Conservation (phyloP, 2,797 vertebrate species). For the Bradypodion ventrale region DNA sequence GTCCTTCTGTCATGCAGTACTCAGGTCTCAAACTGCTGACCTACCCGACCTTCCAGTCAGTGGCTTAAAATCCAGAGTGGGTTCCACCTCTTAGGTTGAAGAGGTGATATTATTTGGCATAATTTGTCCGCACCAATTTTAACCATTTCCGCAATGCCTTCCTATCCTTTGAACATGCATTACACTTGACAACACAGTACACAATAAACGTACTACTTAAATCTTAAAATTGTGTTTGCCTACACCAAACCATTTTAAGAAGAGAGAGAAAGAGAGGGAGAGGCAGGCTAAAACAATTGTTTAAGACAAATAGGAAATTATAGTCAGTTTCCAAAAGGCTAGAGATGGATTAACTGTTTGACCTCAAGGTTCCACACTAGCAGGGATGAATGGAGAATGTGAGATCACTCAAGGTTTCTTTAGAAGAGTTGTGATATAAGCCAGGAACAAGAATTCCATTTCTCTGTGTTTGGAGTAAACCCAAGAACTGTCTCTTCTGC, state of each 20-base stretch:
- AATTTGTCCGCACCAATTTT: neutral
- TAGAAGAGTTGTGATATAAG: slow-evolving; percentile 39
- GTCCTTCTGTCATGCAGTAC: too few relatives aligned
- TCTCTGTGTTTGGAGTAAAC: slow-evolving; percentile 23
- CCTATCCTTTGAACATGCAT: neutral
- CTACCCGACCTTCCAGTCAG: too few relatives aligned
- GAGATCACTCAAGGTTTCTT: neutral
- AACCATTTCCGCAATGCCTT: neutral
- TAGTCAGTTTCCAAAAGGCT: neutral
- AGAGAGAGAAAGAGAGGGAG: neutral
- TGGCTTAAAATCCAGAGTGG: neutral
- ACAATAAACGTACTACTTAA: neutral
- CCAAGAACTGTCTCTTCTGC: neutral
- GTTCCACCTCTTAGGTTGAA: neutral
- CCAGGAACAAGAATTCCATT: slow-evolving; percentile 23
- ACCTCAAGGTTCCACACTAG: too few relatives aligned
- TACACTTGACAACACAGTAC: neutral
- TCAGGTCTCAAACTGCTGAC: too few relatives aligned
- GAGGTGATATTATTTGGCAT: neutral
- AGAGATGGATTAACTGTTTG: neutral
- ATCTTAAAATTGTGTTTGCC: neutral
- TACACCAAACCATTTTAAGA: neutral
- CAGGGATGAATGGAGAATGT: neutral
- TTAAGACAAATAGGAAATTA: neutral
- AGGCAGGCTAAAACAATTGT: neutral